Evolutionary conservation across 53 echinoderm and acorn worm species (phyloP), one percentile per base, ranked within the genome.

Genomic region (Paracentrotus lividus): DNA sequence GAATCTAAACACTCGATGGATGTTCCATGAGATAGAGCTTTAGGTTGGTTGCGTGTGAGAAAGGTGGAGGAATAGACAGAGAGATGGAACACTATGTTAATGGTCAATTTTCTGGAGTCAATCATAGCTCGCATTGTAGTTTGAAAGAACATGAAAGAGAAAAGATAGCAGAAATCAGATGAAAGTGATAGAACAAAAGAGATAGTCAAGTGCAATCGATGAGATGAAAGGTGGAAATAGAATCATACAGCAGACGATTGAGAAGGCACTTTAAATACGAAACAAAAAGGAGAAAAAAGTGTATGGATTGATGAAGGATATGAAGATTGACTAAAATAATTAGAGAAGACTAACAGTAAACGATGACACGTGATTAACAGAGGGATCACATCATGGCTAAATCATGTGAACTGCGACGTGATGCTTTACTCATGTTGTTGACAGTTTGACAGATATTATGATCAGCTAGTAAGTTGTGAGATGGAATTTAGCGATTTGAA

Each of bases 1-100:
- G 81, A 47, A 45, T 44, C 81, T 47, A 81, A 47, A 47, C 81
- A 81, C 47, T 81, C 81, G n/a, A 81, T 81, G 81, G 20, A 40
- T 40, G 16, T 72, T 36, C 16, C 72, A 40, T 64, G 72, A 72
- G 72, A 40, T 40, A 32, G 72, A n/a, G 72, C 38, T 72, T 72
- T 36, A 4, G 72, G 40, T 72, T 4, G 72, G 40, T 72, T 4
- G 36, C 72, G 72, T 38, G 72, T 40, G 36, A 40, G n/a, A n/a
- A n/a, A 72, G 72, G 21, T 32, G 40, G 72, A 81, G 44, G 38
- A 9, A 47, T n/a, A 78, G 24, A 47, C 47, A 8, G 47, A 81
- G 26, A 27, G 12, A 44, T 49, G 24, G 81, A 47, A 76, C 26
- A 64, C 26, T 64, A 31, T 64, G 64, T 31, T 64, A 64, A 64